phyloP scores from a whole-genome alignment of 2,797 vertebrate genomes.

The Takifugu ocellatus region DNA sequence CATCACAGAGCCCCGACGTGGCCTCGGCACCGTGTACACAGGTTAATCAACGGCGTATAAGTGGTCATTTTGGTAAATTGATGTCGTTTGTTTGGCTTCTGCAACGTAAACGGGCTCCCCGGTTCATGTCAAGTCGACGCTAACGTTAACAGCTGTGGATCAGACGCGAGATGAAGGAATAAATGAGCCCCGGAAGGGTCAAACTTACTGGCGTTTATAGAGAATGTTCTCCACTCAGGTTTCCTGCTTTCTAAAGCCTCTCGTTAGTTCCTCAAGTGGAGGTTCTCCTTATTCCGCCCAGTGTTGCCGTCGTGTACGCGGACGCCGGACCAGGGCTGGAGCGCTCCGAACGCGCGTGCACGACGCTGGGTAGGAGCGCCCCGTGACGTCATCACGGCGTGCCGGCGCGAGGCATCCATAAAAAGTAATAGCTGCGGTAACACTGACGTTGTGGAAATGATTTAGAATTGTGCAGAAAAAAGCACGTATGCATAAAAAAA shows the following conservation, averaged over 20 bases:
- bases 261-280: slow-evolving; percentile 13
- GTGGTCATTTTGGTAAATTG: neutral
- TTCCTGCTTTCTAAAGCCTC: slow-evolving; percentile 25
- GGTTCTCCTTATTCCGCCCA: slow-evolving; percentile 45
- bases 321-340: neutral
- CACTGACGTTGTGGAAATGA: no score
- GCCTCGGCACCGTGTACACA: neutral
- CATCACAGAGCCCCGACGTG: neutral
- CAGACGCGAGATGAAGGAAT: neutral
- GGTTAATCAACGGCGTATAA: no score
- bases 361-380: neutral
- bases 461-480: no score
- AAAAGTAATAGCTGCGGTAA: no score
- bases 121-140: slow-evolving; percentile 3
- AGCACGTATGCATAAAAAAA: neutral
- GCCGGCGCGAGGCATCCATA: neutral
- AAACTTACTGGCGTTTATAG: slow-evolving; percentile 35
- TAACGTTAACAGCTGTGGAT: slow-evolving; percentile 22
- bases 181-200: neutral
- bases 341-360: neutral
- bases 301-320: slow-evolving; percentile 6
- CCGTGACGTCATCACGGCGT: neutral
- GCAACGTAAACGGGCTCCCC: neutral
- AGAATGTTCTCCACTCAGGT: neutral
- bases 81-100: neutral